Evolutionary conservation across 2,113 vertebrate genomes (phyloP).

Genomic region (Oryctolagus cuniculus): DNA sequence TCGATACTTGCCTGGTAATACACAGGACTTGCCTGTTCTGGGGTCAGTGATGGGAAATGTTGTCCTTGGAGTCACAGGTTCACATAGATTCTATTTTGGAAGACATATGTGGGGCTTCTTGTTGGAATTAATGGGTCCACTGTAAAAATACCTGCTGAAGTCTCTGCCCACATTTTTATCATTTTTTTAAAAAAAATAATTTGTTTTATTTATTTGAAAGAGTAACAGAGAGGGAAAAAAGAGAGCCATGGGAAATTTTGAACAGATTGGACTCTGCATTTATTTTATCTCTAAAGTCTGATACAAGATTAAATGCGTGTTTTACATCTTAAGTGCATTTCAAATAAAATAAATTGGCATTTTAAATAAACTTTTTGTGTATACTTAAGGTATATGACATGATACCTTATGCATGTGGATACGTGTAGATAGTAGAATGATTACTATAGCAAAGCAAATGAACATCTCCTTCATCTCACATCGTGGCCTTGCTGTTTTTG

Average conservation of each 20-base stretch:
- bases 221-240: too few relatives aligned
- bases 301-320: background rate
- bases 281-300: slow-evolving; percentile 22
- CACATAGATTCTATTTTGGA: background rate
- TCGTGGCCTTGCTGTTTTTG: background rate
- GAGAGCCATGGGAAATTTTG: background rate
- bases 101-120: background rate
- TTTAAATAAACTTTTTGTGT: background rate
- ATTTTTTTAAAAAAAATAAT: background rate
- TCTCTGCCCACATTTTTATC: background rate
- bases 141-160: background rate
- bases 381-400: background rate
- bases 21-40: background rate
- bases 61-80: background rate
- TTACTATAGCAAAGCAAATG: background rate
- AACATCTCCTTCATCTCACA: background rate
- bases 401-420: background rate
- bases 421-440: background rate
- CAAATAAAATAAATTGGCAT: background rate
- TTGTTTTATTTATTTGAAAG: too few relatives aligned
- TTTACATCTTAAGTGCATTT: slow-evolving; percentile 67
- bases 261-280: background rate
- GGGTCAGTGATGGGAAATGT: background rate
- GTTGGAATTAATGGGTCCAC: background rate
- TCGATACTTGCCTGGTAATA: slow-evolving; percentile 95